These are phyloP conservation scores for Pimpla rufipes DNA, from an alignment of 2,888 invertebrate species.

Conservation along the genomic window DNA sequence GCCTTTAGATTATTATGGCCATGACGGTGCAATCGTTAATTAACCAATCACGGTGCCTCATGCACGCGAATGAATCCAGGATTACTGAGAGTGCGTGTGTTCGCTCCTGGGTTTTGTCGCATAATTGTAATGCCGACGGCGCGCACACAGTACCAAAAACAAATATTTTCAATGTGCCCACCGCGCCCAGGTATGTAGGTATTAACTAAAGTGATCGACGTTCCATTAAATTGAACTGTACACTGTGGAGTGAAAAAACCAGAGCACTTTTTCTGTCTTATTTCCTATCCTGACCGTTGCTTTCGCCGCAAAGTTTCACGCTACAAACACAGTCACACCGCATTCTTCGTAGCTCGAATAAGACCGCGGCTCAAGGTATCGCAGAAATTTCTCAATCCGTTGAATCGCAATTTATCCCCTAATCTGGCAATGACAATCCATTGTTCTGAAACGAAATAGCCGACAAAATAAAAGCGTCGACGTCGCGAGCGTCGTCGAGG, in stretches of 20 bases:
- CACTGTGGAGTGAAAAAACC: neutral
- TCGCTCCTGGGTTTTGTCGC: neutral
- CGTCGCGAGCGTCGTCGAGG: slow-evolving; percentile 51
- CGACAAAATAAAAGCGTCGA: slow-evolving; percentile 50
- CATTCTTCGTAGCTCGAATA: slow-evolving; percentile 22
- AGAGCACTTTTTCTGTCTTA: neutral
- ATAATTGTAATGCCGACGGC: neutral
- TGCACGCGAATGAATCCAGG: neutral
- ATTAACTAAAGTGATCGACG: slow-evolving; percentile 17
- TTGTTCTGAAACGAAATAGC: slow-evolving; percentile 61
- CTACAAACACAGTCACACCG: slow-evolving; percentile 1
- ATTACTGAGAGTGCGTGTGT: neutral
- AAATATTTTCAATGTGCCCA: slow-evolving; percentile 34
- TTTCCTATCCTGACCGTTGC: neutral
- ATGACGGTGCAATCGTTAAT: neutral
- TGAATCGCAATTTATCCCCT: slow-evolving; percentile 61
- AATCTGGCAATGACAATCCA: slow-evolving; percentile 70
- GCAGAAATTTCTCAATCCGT: slow-evolving; percentile 14
- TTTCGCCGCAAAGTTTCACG: neutral
- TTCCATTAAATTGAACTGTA: neutral
- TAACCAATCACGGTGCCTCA: neutral
- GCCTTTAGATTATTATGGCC: neutral
- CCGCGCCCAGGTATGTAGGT: neutral
- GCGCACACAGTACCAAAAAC: slow-evolving; percentile 16
- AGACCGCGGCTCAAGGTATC: slow-evolving; percentile 2